Evolutionary conservation across 2,888 invertebrate species (phyloP).

Genomic region (Ametastegia equiseti): DNA sequence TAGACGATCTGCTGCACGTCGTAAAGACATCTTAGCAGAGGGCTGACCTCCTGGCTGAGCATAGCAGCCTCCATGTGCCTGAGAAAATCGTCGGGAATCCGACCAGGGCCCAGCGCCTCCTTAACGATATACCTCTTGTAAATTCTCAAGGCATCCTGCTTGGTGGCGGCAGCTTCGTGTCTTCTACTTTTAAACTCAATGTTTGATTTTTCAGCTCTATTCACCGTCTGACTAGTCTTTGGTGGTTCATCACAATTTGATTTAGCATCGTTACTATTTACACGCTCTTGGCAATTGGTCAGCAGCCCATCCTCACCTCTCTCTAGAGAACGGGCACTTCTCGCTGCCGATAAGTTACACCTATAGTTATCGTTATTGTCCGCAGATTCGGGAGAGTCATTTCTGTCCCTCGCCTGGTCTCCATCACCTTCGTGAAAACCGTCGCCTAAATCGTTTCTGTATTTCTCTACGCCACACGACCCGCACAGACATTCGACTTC

Average conservation of each 20-base stretch:
- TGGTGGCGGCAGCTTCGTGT: slow-evolving; percentile 57
- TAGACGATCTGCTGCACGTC: slow-evolving; percentile 85
- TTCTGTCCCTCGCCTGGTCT: slow-evolving; percentile 49
- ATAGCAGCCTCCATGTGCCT: slow-evolving; percentile 82
- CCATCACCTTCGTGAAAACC: slow-evolving; percentile 26
- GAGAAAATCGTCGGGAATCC: slow-evolving; percentile 80
- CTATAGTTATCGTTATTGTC: slow-evolving; percentile 58
- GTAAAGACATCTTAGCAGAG: slow-evolving; percentile 85
- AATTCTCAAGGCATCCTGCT: slow-evolving; percentile 83
- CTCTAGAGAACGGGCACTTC: slow-evolving; percentile 51
- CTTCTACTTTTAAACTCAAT: slow-evolving; percentile 53
- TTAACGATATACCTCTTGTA: slow-evolving; percentile 88
- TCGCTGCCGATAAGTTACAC: slow-evolving; percentile 31
- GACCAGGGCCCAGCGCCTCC: slow-evolving; percentile 81
- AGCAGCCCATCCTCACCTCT: slow-evolving; percentile 34
- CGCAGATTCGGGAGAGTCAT: slow-evolving; percentile 48
- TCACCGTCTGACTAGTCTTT: slow-evolving; percentile 66
- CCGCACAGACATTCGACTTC: slow-evolving; percentile 83
- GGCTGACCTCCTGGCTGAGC: slow-evolving; percentile 82
- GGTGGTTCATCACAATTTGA: slow-evolving; percentile 64
- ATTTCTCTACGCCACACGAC: slow-evolving; percentile 54
- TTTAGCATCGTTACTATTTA: slow-evolving; percentile 59
- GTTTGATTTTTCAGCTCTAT: slow-evolving; percentile 59
- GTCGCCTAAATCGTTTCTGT: slow-evolving; percentile 25
- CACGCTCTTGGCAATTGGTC: slow-evolving; percentile 43